Base-by-base conservation (phyloP, 2,113 vertebrate species). In the Varanus salvator region DNA sequence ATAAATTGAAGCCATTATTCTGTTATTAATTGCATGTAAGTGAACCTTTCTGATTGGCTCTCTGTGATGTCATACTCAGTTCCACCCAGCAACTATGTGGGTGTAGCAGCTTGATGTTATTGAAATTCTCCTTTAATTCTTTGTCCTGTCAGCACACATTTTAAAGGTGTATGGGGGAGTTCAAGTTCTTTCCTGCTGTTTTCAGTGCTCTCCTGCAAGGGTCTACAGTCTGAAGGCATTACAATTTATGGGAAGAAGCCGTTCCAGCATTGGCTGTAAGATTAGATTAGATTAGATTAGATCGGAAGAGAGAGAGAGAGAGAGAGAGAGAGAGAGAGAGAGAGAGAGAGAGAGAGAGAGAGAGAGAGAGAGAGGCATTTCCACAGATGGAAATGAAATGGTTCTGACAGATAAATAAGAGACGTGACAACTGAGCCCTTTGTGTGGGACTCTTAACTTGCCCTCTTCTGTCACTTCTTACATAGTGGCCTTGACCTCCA, bases 401-500 rank as follows among this genome's bases (percentile, higher is more conserved):
- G 9, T 75, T 15, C 17, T 60, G 6, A 29, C 1, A 0, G 0
- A 52, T 21, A 66, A 88, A 31, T 31, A 77, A 87, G 11, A 3
- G 31, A 93, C 78, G 34, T 74, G 50, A 90, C 76, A 90, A 8
- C 21, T 57, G 84, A 93, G 50, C 66, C 54, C 38, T 48, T 89
- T 19, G 0, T 0, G 44, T 87, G 83, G 64, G 66, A 64, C 2
- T 84, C 52, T 31, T 85, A 29, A 31, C 38, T 82, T 88, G 38
- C 11, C 8, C 14, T 86, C 15, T 90, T 82, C 17, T 7, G 6
- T n/a, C 1, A 5, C 15, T 87, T 44, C 31, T 91, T 88, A 54
- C 86, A 54, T 74, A 93, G 74, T 91, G 78, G 9, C 44, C 19
- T 83, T 92, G 77, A 83, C 25, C 54, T 93, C 77, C 25, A 50